Percentiles rank a stretch among this genome's conserved stretches.
phyloP scores from a whole-genome alignment of 2,797 vertebrate genomes.

The Notamacropus eugenii region DNA sequence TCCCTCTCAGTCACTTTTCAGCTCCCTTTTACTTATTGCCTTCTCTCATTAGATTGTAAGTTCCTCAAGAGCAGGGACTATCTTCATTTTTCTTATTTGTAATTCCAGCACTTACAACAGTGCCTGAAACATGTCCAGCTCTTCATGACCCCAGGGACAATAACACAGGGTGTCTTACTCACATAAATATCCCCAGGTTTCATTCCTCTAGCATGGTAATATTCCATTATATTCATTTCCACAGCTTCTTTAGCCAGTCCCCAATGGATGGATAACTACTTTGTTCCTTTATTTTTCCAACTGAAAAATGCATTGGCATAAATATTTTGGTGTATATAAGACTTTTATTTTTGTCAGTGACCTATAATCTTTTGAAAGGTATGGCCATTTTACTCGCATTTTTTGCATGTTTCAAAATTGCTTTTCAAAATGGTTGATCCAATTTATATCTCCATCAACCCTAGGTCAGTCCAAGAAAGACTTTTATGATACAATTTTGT shows the following conservation, averaged over 20 bases:
- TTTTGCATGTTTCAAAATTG: background rate
- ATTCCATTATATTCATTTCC: background rate
- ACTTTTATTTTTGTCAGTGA: background rate
- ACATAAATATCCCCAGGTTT: background rate
- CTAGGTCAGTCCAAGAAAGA: background rate
- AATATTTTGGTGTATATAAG: background rate
- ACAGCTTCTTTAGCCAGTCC: background rate
- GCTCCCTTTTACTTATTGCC: background rate
- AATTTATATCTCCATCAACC: background rate
- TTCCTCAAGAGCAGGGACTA: background rate
- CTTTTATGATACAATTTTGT: background rate
- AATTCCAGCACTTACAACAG: background rate
- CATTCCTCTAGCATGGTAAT: background rate
- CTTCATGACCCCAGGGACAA: background rate
- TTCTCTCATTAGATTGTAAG: background rate
- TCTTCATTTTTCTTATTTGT: background rate
- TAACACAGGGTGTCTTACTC: background rate
- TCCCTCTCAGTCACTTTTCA: background rate
- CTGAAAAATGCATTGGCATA: background rate
- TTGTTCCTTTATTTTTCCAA: background rate
- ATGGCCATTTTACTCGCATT: background rate
- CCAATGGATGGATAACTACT: background rate
- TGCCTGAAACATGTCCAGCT: background rate
- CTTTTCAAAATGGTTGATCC: background rate
- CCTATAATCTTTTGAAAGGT: background rate